Conservation (phyloP, 35 echinoderm and acorn worm genomes). For the Stichopus chloronotus region DNA sequence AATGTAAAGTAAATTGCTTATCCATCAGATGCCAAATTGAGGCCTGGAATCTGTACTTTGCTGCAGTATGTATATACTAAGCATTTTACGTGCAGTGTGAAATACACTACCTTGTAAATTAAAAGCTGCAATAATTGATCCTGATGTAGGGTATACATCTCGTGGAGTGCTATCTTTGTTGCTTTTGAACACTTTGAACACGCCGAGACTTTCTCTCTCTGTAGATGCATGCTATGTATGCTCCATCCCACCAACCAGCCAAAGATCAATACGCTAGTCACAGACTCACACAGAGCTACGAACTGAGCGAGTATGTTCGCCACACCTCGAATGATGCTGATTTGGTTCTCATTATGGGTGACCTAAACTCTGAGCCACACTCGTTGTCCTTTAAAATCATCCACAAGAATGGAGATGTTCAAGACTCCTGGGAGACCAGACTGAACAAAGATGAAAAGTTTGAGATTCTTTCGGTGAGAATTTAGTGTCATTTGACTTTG, state of each 20-base stretch:
- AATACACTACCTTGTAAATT: too few species aligned
- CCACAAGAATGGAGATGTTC: conserved; percentile 16
- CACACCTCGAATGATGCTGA: conserved; percentile 30
- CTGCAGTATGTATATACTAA: too few species aligned
- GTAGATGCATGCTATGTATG: conserved; percentile 61
- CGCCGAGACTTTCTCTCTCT: neutral
- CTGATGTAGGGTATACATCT: too few species aligned
- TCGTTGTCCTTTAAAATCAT: conserved; percentile 59
- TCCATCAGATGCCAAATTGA: too few species aligned
- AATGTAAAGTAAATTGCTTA: too few species aligned
- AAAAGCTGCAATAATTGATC: too few species aligned
- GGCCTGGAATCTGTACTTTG: too few species aligned
- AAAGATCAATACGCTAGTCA: conserved; percentile 49
- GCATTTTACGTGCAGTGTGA: too few species aligned
- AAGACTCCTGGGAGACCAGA: conserved; percentile 60
- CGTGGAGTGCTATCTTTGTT: too few species aligned
- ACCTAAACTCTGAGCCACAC: conserved; percentile 57
- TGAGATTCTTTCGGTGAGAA: conserved; percentile 32
- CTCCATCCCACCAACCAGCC: conserved; percentile 35
- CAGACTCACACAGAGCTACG: conserved; percentile 57
- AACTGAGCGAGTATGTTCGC: conserved; percentile 50
- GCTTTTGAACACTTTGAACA: too few species aligned
- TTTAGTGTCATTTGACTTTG: neutral
- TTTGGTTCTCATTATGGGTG: conserved; percentile 56
- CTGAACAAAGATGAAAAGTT: conserved; percentile 62